These are phyloP conservation scores for Anser brachyrhynchus DNA, from an alignment of 2,113 vertebrate genomes.

Conservation along the genomic window DNA sequence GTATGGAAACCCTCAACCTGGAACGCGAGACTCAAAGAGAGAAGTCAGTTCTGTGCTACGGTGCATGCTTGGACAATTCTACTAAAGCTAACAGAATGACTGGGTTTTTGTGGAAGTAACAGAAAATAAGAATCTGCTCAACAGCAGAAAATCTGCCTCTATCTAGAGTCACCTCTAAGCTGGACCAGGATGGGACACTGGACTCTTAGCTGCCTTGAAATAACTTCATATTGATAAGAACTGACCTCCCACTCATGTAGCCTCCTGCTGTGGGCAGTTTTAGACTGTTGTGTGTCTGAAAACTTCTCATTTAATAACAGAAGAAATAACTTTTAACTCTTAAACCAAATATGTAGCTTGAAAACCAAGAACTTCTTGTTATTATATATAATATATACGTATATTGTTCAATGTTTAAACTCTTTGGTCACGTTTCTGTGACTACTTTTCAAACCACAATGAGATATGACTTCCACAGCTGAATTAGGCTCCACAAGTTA, in stretches of 20 bases:
- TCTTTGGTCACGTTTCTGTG: background rate
- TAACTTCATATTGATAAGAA: background rate
- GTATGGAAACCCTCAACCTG: background rate
- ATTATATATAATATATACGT: background rate
- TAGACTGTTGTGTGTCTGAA: background rate
- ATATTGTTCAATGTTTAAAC: background rate
- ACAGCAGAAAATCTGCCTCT: background rate
- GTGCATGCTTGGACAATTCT: accelerated
- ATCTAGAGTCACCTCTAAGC: background rate
- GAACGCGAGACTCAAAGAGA: background rate
- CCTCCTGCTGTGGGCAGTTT: background rate
- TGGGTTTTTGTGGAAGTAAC: background rate
- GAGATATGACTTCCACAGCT: background rate
- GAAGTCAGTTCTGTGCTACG: background rate
- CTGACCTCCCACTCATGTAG: accelerated
- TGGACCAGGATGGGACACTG: background rate
- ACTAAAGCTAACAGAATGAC: background rate
- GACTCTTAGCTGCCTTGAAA: background rate
- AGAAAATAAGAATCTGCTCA: background rate
- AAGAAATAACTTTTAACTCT: background rate
- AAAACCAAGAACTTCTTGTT: background rate
- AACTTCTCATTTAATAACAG: background rate
- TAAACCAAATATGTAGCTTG: background rate
- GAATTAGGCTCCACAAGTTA: background rate
- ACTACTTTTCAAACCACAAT: background rate